These are phyloP conservation scores for Gymnocheta viridis DNA, from an alignment of 2,888 invertebrate genomes.

Conservation along the genomic window DNA sequence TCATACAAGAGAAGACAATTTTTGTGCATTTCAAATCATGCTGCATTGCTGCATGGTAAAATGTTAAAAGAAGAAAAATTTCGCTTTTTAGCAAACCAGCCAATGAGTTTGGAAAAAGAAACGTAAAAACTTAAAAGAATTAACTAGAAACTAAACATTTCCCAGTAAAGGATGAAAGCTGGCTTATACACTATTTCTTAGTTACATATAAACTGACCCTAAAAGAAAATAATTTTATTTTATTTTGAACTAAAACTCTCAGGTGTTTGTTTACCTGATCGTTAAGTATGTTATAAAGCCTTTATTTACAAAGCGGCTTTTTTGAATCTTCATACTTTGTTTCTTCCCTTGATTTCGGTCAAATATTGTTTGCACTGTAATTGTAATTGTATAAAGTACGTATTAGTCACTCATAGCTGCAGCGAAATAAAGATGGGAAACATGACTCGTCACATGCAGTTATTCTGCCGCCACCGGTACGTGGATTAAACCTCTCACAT, in stretches of 20 bases:
- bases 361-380: constrained; percentile 13
- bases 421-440: constrained; percentile 1
- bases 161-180: constrained; percentile 14
- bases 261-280: neutral
- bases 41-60: constrained; percentile 45
- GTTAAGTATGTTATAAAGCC: constrained; percentile 10
- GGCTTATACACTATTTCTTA: neutral
- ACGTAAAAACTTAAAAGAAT: neutral
- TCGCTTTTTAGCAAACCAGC: constrained; percentile 66
- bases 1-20: constrained; percentile 24
- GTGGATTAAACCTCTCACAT: constrained; percentile 7
- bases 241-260: constrained; percentile 1
- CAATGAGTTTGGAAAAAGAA: neutral
- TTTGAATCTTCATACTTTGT: constrained; percentile 1
- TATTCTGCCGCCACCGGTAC: neutral
- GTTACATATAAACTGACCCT: constrained; percentile 53
- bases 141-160: constrained; percentile 58
- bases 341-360: constrained; percentile 1
- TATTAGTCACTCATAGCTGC: constrained; percentile 31
- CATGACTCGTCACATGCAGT: constrained; percentile 33
- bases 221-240: constrained; percentile 47
- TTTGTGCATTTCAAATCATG: constrained; percentile 12
- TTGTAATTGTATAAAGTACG: constrained; percentile 20
- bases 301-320: constrained; percentile 45
- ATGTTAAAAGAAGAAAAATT: constrained; percentile 42